Evolutionary conservation across 2,888 invertebrate genomes (phyloP).

Genomic region (Bursaphelenchus okinawaensis): DNA sequence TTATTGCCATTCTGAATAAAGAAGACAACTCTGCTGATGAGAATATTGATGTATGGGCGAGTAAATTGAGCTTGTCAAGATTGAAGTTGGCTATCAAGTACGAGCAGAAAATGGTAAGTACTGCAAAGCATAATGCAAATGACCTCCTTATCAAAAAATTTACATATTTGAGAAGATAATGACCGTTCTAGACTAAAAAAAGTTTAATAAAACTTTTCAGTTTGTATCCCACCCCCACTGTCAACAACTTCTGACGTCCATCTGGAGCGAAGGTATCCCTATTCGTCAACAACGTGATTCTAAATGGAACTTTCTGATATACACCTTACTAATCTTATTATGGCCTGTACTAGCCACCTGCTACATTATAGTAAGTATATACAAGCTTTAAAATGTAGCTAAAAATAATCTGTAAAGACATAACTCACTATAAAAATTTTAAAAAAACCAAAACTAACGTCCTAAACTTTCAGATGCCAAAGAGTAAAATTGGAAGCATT

Average conservation of each 20-base stretch:
- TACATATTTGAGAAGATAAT: too few relatives aligned
- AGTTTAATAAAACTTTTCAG: conserved; percentile 53
- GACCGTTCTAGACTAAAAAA: conserved; percentile 14
- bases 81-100: conserved; percentile 64
- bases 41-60: conserved; percentile 53
- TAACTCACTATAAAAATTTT: too few relatives aligned
- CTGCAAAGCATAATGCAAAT: neutral
- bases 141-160: neutral
- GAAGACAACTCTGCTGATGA: conserved; percentile 56
- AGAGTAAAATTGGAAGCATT: conserved; percentile 61
- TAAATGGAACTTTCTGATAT: conserved; percentile 60
- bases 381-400: neutral
- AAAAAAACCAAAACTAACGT: too few relatives aligned
- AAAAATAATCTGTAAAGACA: too few relatives aligned
- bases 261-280: conserved; percentile 64
- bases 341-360: conserved; percentile 61
- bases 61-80: conserved; percentile 59
- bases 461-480: conserved; percentile 54
- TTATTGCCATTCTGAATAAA: conserved; percentile 62
- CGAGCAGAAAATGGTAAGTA: conserved; percentile 63
- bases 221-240: conserved; percentile 65
- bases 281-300: conserved; percentile 61
- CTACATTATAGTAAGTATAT: conserved; percentile 44
- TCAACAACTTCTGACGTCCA: conserved; percentile 63
- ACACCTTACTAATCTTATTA: conserved; percentile 61